Conservation (phyloP, 2,797 vertebrate species). For the Argentina silus region DNA sequence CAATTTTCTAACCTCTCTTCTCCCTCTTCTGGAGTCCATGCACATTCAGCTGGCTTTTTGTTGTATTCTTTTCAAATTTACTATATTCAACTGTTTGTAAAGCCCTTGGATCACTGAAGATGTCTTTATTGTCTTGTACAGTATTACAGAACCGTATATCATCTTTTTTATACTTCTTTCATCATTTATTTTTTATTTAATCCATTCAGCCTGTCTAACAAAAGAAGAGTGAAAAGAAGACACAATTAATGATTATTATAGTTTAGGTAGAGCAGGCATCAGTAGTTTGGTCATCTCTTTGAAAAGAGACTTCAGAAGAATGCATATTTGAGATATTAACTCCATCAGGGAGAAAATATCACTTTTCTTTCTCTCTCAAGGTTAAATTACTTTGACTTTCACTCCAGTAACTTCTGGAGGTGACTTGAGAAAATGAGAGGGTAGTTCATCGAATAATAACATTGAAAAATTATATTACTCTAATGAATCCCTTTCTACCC, state of each 20-base stretch:
- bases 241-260: background rate
- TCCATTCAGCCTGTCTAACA: too few species aligned
- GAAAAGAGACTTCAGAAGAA: slow-evolving; percentile 1
- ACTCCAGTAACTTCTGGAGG: too few species aligned
- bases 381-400: too few species aligned
- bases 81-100: background rate
- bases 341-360: too few species aligned
- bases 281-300: background rate
- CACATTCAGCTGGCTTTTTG: background rate
- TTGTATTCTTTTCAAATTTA: background rate
- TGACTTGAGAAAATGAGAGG: too few species aligned
- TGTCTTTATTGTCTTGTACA: background rate
- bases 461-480: background rate
- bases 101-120: background rate
- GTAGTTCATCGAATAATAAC: background rate
- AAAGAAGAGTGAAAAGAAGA: background rate
- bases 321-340: too few species aligned
- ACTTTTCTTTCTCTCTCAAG: background rate
- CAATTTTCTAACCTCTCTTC: too few species aligned
- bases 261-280: background rate
- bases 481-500: too few species aligned
- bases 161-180: too few species aligned
- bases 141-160: background rate
- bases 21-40: too few species aligned
- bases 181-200: too few species aligned